Conservation (phyloP, 2,888 invertebrate genomes). For the Volucella bombylans region DNA sequence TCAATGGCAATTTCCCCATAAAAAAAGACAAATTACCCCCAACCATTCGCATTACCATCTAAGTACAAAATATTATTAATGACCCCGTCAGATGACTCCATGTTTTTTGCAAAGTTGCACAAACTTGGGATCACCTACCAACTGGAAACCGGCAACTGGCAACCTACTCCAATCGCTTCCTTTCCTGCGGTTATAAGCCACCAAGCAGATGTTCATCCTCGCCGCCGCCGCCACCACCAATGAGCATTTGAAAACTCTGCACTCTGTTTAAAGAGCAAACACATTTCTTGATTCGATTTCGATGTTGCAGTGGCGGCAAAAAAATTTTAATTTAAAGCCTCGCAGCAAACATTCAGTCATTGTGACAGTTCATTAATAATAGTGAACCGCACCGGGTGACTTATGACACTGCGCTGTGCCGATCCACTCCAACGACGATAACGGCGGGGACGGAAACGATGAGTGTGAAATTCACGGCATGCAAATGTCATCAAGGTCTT, state of each 20-base stretch:
- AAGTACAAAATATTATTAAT: slow-evolving; percentile 59
- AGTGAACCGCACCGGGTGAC: slow-evolving; percentile 59
- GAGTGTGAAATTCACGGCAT: slow-evolving; percentile 17
- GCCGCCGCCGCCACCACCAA: not conserved
- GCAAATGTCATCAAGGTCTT: slow-evolving; percentile 73
- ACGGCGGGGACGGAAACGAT: not conserved
- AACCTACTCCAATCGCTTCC: slow-evolving; percentile 40
- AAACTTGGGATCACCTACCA: slow-evolving; percentile 63
- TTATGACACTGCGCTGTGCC: slow-evolving; percentile 69
- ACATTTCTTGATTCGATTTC: slow-evolving; percentile 71
- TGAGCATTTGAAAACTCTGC: slow-evolving; percentile 50
- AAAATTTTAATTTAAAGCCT: slow-evolving; percentile 66
- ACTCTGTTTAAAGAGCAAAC: slow-evolving; percentile 35
- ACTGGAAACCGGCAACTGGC: slow-evolving; percentile 39
- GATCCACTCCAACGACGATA: slow-evolving; percentile 42
- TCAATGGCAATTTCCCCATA: slow-evolving; percentile 19
- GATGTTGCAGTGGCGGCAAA: slow-evolving; percentile 63
- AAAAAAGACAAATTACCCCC: slow-evolving; percentile 57
- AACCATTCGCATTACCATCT: slow-evolving; percentile 64
- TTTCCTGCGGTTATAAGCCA: slow-evolving; percentile 29
- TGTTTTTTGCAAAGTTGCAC: slow-evolving; percentile 63
- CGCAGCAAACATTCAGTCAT: slow-evolving; percentile 71
- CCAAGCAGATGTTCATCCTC: slow-evolving; percentile 22
- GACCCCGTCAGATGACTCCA: slow-evolving; percentile 64
- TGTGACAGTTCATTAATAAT: slow-evolving; percentile 73